Conservation (phyloP, 2,113 vertebrate genomes). For the Anguilla japonica region DNA sequence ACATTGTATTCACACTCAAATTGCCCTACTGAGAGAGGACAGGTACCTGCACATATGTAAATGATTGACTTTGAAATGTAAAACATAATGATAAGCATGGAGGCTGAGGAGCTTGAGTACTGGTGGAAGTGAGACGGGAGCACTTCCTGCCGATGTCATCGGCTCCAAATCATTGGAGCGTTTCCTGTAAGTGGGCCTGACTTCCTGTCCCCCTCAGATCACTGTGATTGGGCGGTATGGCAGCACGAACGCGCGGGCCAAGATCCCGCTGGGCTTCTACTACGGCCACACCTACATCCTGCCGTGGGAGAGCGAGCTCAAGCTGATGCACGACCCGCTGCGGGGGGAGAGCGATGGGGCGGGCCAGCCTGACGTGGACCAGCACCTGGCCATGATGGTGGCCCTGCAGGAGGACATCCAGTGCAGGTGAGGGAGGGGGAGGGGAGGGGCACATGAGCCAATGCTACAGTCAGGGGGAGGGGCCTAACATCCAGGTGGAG, state of each 20-base stretch:
- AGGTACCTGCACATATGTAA: too few relatives aligned
- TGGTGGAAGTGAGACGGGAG: too few relatives aligned
- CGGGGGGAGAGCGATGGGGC: conserved; percentile 86
- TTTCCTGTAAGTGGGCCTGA: background rate
- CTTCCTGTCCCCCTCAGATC: conserved; percentile 70
- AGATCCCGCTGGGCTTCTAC: conserved; percentile 96
- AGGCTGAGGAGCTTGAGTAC: too few relatives aligned
- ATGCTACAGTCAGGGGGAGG: too few relatives aligned
- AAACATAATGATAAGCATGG: too few relatives aligned
- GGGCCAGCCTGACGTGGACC: conserved; percentile 90
- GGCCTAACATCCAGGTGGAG: conserved; percentile 44
- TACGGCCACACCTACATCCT: conserved; percentile 98
- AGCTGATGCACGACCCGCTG: conserved; percentile 93
- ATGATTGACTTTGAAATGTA: too few relatives aligned
- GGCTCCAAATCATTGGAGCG: background rate
- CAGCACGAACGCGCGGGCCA: conserved; percentile 96
- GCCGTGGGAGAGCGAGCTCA: conserved; percentile 94
- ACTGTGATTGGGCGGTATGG: conserved; percentile 97
- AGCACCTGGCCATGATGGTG: conserved; percentile 96
- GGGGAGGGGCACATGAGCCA: conserved; percentile 17
- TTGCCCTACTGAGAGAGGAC: too few relatives aligned
- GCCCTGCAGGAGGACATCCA: conserved; percentile 97
- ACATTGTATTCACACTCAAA: too few relatives aligned
- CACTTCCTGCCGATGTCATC: too few relatives aligned
- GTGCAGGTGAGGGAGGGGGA: conserved; percentile 80